phyloP scores from a whole-genome alignment of 1,140 invertebrate species.

The Plodia interpunctella region DNA sequence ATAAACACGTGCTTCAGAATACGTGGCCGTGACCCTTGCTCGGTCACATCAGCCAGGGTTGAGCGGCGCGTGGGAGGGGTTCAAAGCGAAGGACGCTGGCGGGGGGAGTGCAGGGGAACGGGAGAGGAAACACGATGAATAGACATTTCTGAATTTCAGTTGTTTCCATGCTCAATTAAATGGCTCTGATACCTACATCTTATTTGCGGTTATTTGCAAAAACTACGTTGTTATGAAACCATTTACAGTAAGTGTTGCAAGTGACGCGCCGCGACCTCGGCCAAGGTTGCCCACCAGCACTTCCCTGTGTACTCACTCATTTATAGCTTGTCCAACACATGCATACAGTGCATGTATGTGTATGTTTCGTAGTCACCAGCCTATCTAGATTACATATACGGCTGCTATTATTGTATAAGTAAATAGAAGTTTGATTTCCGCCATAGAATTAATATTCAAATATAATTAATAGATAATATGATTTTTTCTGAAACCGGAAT shows the following conservation, averaged over 20 bases:
- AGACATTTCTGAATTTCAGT: constrained; percentile 30
- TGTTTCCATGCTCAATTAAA: constrained; percentile 29
- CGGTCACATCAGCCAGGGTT: constrained; percentile 46
- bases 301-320: constrained; percentile 69
- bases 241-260: constrained; percentile 62
- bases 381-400: constrained; percentile 10
- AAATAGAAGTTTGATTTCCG: not conserved
- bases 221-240: constrained; percentile 48
- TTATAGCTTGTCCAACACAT: constrained; percentile 41
- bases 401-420: not conserved
- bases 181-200: constrained; percentile 16
- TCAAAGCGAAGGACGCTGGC: constrained; percentile 25
- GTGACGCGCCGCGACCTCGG: constrained; percentile 65
- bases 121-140: constrained; percentile 17
- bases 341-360: constrained; percentile 21
- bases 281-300: constrained; percentile 63
- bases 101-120: constrained; percentile 10
- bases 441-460: not conserved
- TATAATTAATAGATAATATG: too few species aligned
- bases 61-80: constrained; percentile 27
- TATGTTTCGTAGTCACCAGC: constrained; percentile 2
- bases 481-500: too few species aligned
- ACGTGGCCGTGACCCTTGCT: constrained; percentile 58
- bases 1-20: constrained; percentile 37
- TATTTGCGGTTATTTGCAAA: not conserved